Conservation (phyloP, 2,797 vertebrate genomes). For the Clamator glandarius region DNA sequence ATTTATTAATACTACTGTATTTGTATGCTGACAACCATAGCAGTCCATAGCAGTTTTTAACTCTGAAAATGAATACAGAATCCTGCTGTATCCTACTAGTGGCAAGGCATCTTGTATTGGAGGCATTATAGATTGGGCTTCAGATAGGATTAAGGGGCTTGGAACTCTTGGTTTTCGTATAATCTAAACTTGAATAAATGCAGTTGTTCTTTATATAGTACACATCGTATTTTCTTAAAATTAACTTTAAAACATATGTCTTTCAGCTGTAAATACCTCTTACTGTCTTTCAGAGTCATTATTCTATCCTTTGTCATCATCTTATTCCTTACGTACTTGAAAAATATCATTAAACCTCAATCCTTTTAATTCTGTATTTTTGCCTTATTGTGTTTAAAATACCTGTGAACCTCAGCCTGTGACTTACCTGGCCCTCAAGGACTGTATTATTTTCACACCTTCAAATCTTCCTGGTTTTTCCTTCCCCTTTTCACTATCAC, state of each 20-base stretch:
- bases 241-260: not conserved
- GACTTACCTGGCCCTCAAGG: slow-evolving; percentile 4
- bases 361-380: not conserved
- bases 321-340: not conserved
- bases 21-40: not conserved
- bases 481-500: not conserved
- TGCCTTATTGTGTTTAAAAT: not conserved
- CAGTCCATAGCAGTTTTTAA: not conserved
- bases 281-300: not conserved
- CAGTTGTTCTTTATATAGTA: not conserved
- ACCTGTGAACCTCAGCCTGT: not conserved
- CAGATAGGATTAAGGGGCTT: not conserved
- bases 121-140: not conserved
- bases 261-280: not conserved
- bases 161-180: not conserved
- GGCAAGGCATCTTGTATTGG: not conserved
- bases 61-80: not conserved
- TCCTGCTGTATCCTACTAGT: not conserved
- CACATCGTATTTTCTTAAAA: not conserved
- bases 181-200: not conserved
- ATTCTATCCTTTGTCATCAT: not conserved
- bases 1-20: not conserved
- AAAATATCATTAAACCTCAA: not conserved
- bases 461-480: not conserved
- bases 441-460: not conserved